phyloP scores from a whole-genome alignment of 2,113 vertebrate species.

The Leucopsar rothschildi region DNA sequence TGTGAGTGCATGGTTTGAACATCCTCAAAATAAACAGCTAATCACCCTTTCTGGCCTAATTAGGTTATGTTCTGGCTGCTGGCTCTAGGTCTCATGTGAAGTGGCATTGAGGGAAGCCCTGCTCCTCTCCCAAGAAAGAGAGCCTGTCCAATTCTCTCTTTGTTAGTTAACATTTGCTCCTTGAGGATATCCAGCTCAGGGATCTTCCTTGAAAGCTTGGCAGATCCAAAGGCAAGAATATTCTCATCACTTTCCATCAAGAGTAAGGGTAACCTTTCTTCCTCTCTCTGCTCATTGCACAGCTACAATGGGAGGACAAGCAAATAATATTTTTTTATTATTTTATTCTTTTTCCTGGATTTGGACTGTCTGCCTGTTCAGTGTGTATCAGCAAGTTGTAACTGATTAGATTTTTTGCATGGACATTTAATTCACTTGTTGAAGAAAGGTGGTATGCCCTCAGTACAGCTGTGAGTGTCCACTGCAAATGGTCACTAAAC shows the following conservation, averaged over 20 bases:
- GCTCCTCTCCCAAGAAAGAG: neutral
- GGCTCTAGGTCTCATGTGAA: neutral
- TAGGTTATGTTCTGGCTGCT: conserved; percentile 35
- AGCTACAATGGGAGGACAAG: neutral
- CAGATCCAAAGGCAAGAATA: neutral
- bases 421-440: neutral
- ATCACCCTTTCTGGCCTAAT: conserved; percentile 54
- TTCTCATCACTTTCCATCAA: accelerated
- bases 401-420: neutral
- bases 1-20: conserved; percentile 20
- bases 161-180: neutral
- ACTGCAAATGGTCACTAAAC: neutral
- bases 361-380: neutral
- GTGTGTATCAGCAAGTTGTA: neutral
- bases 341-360: neutral
- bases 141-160: neutral
- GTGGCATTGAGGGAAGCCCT: neutral
- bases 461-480: neutral
- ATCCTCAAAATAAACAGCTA: conserved; percentile 57
- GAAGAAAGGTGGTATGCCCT: neutral
- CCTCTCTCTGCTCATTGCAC: neutral
- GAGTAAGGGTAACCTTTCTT: neutral
- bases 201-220: neutral
- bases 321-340: neutral
- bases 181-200: neutral